These are phyloP conservation scores for Pyrgus malvae DNA, from an alignment of 2,888 invertebrate genomes.

Conservation along the genomic window DNA sequence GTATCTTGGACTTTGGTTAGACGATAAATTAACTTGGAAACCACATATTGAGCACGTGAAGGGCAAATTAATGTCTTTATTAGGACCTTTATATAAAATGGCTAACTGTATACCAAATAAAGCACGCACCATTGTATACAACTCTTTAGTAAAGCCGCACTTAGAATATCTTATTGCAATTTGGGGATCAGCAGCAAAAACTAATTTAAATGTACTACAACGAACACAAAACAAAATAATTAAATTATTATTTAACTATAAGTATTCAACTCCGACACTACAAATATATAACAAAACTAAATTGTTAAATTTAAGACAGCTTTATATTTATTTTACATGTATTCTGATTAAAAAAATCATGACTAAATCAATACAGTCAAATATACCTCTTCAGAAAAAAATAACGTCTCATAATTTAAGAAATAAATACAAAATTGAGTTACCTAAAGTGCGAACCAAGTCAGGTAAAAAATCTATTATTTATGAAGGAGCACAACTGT, in stretches of 20 bases:
- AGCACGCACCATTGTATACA: neutral
- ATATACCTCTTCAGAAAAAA: neutral
- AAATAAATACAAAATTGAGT: slow-evolving; percentile 7
- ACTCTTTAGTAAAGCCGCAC: neutral
- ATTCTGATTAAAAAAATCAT: slow-evolving; percentile 17
- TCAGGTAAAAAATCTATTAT: too few species aligned
- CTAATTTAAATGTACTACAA: slow-evolving; percentile 7
- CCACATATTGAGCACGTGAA: slow-evolving; percentile 6
- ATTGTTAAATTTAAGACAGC: slow-evolving; percentile 15
- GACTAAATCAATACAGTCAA: slow-evolving; percentile 8
- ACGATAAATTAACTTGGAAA: slow-evolving; percentile 5
- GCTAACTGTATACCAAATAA: slow-evolving; percentile 3
- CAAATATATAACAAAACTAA: slow-evolving; percentile 18
- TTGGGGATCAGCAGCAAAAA: neutral
- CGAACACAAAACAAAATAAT: slow-evolving; percentile 18
- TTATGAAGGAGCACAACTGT: too few species aligned
- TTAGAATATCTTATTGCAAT: neutral
- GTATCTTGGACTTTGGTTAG: slow-evolving; percentile 3
- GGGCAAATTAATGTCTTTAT: neutral
- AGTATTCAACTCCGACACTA: slow-evolving; percentile 13
- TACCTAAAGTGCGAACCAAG: slow-evolving; percentile 5
- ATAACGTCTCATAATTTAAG: slow-evolving; percentile 4
- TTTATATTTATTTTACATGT: too few species aligned
- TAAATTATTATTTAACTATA: slow-evolving; percentile 18
- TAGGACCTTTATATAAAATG: neutral